Evolutionary conservation across 2,113 vertebrate species (phyloP).

Genomic region (Gallinago paraguaiae): DNA sequence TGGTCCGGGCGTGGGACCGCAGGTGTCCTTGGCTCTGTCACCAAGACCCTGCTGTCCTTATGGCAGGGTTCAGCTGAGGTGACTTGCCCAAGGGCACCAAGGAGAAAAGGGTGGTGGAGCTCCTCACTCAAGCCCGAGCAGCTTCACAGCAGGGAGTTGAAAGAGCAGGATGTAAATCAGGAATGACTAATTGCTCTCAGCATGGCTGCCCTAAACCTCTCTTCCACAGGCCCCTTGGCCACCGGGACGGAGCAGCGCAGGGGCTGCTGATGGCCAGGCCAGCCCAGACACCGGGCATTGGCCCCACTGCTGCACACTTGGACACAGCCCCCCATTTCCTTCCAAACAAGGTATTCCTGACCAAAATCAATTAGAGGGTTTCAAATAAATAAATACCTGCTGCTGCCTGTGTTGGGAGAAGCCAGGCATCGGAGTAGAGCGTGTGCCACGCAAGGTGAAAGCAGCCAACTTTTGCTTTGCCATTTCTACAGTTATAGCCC

Average conservation of each 20-base stretch:
- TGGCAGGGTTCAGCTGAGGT: conserved; percentile 19
- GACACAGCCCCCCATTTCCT: not conserved
- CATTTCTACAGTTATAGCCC: not conserved
- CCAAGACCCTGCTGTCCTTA: not conserved
- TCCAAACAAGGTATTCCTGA: not conserved
- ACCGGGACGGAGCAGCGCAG: accelerated
- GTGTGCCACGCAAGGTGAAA: not conserved
- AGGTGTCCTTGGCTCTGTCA: not conserved
- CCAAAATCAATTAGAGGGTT: not conserved
- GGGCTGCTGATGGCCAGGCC: not conserved
- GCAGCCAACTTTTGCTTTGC: not conserved
- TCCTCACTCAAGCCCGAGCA: conserved; percentile 18
- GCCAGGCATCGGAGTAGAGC: not conserved
- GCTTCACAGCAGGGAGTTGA: conserved; percentile 47
- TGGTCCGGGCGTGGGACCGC: accelerated
- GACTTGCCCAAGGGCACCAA: conserved; percentile 13
- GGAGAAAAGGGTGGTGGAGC: not conserved
- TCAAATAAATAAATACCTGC: not conserved
- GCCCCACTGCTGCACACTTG: accelerated
- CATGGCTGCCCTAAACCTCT: not conserved
- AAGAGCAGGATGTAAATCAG: conserved; percentile 54
- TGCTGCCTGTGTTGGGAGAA: not conserved
- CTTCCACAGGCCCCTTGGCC: not conserved
- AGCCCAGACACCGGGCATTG: accelerated
- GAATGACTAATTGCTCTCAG: conserved; percentile 24